A percentile compares a stretch with the other conserved stretches of the same genome.
These are phyloP conservation scores for Micrasema longulum DNA, from an alignment of 1,140 invertebrate genomes.

Conservation along the genomic window DNA sequence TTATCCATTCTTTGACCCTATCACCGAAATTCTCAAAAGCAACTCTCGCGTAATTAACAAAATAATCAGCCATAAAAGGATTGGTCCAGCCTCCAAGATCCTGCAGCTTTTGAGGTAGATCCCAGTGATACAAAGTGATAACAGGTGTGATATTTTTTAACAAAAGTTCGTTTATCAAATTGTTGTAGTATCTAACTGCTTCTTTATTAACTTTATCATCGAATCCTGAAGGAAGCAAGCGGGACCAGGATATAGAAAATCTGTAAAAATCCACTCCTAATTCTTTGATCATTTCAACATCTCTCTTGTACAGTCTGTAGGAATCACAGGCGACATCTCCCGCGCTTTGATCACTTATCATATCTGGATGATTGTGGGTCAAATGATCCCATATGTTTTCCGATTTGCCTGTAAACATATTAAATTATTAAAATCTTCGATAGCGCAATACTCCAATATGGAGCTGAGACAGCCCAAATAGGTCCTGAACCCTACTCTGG, in stretches of 20 bases:
- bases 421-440: neutral
- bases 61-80: slow-evolving; percentile 62
- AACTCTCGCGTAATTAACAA: slow-evolving; percentile 63
- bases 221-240: slow-evolving; percentile 70
- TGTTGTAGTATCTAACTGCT: slow-evolving; percentile 71
- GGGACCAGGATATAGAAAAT: slow-evolving; percentile 74
- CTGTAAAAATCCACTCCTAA: slow-evolving; percentile 68
- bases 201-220: slow-evolving; percentile 65
- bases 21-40: slow-evolving; percentile 64
- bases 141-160: slow-evolving; percentile 69
- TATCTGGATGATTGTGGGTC: slow-evolving; percentile 64
- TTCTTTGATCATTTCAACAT: slow-evolving; percentile 66
- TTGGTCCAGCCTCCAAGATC: slow-evolving; percentile 62
- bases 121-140: slow-evolving; percentile 63
- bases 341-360: slow-evolving; percentile 66
- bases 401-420: slow-evolving; percentile 62
- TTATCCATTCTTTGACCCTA: slow-evolving; percentile 65
- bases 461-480: no score
- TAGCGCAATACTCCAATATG: no score
- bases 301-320: slow-evolving; percentile 67
- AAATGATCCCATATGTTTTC: slow-evolving; percentile 71
- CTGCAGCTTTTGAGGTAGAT: slow-evolving; percentile 61
- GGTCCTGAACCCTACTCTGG: no score
- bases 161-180: slow-evolving; percentile 69
- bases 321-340: slow-evolving; percentile 62